These are phyloP conservation scores for Gambelia wislizenii DNA, from an alignment of 2,797 vertebrate genomes.

Conservation along the genomic window DNA sequence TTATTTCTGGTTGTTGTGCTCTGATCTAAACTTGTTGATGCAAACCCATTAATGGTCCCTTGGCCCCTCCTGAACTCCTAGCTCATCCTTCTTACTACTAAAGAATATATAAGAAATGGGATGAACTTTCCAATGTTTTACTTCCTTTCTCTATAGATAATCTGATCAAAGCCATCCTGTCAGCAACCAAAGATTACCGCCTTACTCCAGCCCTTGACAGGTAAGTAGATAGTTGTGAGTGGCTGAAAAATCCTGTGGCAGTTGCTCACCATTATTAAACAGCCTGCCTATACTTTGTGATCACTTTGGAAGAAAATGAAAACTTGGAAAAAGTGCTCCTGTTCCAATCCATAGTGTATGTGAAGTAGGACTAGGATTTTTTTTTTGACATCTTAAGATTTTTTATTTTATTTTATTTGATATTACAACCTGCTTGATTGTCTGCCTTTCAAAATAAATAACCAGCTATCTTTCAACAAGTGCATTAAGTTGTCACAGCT, in stretches of 20 bases:
- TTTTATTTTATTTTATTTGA: conserved; percentile 41
- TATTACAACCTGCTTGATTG: conserved; percentile 29
- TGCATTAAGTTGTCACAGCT: conserved; percentile 1
- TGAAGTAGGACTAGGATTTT: conserved; percentile 1
- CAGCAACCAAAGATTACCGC: conserved; percentile 85
- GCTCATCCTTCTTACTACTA: conserved; percentile 20
- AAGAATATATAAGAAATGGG: conserved; percentile 12
- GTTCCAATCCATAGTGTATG: conserved; percentile 29
- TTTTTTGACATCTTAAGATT: conserved; percentile 46
- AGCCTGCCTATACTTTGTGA: conserved; percentile 18
- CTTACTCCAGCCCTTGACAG: conserved; percentile 84
- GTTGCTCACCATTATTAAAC: conserved; percentile 3
- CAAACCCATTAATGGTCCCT: not conserved
- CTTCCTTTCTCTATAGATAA: conserved; percentile 79
- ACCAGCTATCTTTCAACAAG: conserved; percentile 47
- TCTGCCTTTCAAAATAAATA: conserved; percentile 21
- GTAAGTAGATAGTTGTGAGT: conserved; percentile 67
- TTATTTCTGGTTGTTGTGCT: not conserved
- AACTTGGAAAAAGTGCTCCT: conserved; percentile 15
- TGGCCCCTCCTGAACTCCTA: not conserved
- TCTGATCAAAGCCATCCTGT: conserved; percentile 86
- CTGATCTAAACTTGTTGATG: not conserved
- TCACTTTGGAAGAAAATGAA: conserved; percentile 31
- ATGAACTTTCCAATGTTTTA: conserved; percentile 44
- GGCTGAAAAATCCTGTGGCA: not conserved